Conservation (phyloP, 2,797 vertebrate genomes). For the Lacerta viridis region DNA sequence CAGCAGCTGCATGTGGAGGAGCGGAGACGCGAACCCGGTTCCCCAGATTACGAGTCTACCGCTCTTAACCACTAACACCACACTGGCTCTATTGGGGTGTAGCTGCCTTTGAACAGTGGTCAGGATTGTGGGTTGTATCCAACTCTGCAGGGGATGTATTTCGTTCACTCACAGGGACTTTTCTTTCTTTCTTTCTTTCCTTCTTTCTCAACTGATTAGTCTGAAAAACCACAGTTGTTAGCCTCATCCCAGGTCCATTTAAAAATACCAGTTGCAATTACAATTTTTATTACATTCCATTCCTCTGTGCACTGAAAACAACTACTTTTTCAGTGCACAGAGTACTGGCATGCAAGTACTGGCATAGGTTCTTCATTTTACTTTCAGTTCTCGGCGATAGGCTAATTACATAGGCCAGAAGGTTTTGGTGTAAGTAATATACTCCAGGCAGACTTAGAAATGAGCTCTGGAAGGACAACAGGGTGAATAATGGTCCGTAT, state of each 20-base stretch:
- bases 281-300: background rate
- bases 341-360: background rate
- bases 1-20: too few relatives aligned
- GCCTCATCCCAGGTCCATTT: background rate
- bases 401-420: background rate
- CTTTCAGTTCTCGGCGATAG: constrained; percentile 20
- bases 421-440: constrained; percentile 42
- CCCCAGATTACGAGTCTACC: too few relatives aligned
- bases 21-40: too few relatives aligned
- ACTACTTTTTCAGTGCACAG: background rate
- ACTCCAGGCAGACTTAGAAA: constrained; percentile 1
- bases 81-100: too few relatives aligned
- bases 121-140: too few relatives aligned
- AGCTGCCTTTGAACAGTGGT: background rate
- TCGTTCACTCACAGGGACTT: too few relatives aligned
- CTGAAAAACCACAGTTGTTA: background rate
- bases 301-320: background rate
- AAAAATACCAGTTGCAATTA: background rate
- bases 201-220: background rate
- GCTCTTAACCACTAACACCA: too few relatives aligned
- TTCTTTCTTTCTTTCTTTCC: too few relatives aligned
- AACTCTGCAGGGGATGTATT: too few relatives aligned
- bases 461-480: constrained; percentile 6
- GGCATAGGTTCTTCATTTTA: constrained; percentile 10
- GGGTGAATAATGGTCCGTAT: constrained; percentile 23